phyloP scores from a whole-genome alignment of 2,113 vertebrate genomes.

The Piliocolobus tephrosceles region DNA sequence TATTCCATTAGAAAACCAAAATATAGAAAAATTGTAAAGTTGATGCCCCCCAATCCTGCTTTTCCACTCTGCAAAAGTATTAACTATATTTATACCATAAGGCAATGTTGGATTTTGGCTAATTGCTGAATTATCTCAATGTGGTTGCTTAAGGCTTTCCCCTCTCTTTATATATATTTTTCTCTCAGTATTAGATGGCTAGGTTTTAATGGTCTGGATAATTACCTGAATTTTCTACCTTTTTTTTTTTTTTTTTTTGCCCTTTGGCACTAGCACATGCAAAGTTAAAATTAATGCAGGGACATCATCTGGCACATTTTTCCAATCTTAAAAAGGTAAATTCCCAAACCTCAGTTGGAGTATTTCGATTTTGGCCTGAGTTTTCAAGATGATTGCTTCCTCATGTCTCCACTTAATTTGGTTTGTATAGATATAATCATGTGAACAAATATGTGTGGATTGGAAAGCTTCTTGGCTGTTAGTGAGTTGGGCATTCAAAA shows the following conservation, averaged over 20 bases:
- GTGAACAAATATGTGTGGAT: slow-evolving; percentile 58
- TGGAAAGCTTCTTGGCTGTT: not conserved
- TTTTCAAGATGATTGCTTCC: slow-evolving; percentile 59
- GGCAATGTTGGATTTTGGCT: not conserved
- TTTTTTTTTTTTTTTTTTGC: not conserved
- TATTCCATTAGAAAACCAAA: not conserved
- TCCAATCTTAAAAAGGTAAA: slow-evolving; percentile 51
- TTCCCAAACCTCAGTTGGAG: slow-evolving; percentile 40
- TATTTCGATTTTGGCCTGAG: slow-evolving; percentile 34
- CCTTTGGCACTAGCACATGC: slow-evolving; percentile 5
- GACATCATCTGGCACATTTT: slow-evolving; percentile 55
- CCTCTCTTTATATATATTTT: not conserved
- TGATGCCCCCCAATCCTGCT: not conserved
- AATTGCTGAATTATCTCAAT: not conserved
- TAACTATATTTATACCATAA: not conserved
- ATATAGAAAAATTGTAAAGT: not conserved
- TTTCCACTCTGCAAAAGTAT: not conserved
- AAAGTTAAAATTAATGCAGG: slow-evolving; percentile 36
- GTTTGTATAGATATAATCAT: slow-evolving; percentile 31
- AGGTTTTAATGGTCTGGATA: not conserved
- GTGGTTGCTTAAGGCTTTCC: not conserved
- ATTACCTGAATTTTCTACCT: not conserved
- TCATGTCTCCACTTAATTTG: slow-evolving; percentile 56
- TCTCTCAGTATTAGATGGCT: not conserved
- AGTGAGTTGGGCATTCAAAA: slow-evolving; percentile 8